A percentile compares a stretch with the other conserved stretches of the same genome.
Evolutionary conservation across 2,888 invertebrate genomes (phyloP).

Genomic region (Furcula furcula): DNA sequence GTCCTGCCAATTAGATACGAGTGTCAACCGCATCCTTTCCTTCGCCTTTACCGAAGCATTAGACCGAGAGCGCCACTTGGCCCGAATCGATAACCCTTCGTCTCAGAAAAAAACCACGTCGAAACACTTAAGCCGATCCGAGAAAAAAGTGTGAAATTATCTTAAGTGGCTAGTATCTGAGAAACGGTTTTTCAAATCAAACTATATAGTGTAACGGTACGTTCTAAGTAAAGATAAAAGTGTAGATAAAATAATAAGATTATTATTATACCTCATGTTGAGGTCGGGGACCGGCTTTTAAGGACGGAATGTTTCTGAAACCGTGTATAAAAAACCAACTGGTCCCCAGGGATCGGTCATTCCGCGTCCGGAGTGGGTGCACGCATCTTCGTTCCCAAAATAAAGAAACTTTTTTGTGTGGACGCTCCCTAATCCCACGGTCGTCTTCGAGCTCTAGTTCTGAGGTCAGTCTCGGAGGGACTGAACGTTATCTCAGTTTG

Average conservation of each 20-base stretch:
- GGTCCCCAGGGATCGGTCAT: conserved; percentile 73
- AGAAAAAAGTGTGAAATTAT: conserved; percentile 76
- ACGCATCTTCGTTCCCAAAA: conserved; percentile 64
- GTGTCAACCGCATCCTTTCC: conserved; percentile 57
- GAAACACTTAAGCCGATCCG: conserved; percentile 61
- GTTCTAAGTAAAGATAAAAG: conserved; percentile 78
- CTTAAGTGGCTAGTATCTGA: conserved; percentile 70
- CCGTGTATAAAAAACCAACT: conserved; percentile 78
- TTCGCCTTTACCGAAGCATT: conserved; percentile 40
- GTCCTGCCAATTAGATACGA: conserved; percentile 62
- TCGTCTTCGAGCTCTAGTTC: conserved; percentile 41
- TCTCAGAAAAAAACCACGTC: conserved; percentile 43
- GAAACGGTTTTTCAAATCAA: conserved; percentile 66
- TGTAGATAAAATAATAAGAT: conserved; percentile 80
- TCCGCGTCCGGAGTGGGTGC: conserved; percentile 68
- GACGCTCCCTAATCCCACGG: conserved; percentile 37
- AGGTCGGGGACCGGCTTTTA: conserved; percentile 75
- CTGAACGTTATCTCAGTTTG: conserved; percentile 43
- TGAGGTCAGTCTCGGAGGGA: conserved; percentile 36
- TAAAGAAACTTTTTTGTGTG: conserved; percentile 48
- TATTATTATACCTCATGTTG: conserved; percentile 74
- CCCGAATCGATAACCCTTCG: conserved; percentile 33
- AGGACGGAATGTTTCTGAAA: conserved; percentile 75
- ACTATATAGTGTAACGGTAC: conserved; percentile 75
- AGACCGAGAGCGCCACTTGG: conserved; percentile 40